A percentile compares a stretch with the other conserved stretches of the same genome.
These are phyloP conservation scores for Asbolus verrucosus DNA, from an alignment of 1,140 invertebrate species.

Conservation along the genomic window DNA sequence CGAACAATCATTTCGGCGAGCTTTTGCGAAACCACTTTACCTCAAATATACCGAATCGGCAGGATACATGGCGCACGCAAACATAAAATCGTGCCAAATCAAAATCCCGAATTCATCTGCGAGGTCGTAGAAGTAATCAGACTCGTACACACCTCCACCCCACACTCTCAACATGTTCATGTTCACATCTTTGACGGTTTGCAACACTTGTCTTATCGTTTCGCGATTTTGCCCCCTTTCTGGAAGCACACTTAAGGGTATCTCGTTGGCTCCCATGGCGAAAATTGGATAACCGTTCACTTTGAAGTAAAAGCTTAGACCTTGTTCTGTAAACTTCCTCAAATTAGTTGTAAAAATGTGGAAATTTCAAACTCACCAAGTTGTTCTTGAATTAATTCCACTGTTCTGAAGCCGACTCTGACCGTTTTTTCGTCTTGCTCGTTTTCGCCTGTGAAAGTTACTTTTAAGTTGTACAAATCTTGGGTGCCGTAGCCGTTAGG, in stretches of 20 bases:
- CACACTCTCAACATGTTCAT: conserved; percentile 96
- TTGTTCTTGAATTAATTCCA: conserved; percentile 81
- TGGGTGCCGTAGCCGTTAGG: conserved; percentile 93
- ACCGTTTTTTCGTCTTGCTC: conserved; percentile 66
- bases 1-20: conserved; percentile 24
- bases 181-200: conserved; percentile 79
- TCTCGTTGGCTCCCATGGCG: conserved; percentile 96
- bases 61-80: conserved; percentile 97
- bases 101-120: conserved; percentile 86
- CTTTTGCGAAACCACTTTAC: conserved; percentile 55
- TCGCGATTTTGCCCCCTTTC: conserved; percentile 71
- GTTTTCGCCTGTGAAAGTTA: conserved; percentile 66
- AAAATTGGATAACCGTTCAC: conserved; percentile 92
- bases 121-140: conserved; percentile 89
- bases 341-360: conserved; percentile 54
- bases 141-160: conserved; percentile 96
- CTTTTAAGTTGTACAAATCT: conserved; percentile 78
- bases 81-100: conserved; percentile 97
- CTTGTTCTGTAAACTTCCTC: conserved; percentile 64
- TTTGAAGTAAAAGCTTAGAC: conserved; percentile 89
- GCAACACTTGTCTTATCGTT: conserved; percentile 69
- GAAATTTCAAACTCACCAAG: conserved; percentile 65
- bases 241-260: conserved; percentile 89
- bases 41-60: conserved; percentile 77
- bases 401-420: conserved; percentile 87